Evolutionary conservation across 2,797 vertebrate species (phyloP).

Genomic region (Sitta carolinensis): DNA sequence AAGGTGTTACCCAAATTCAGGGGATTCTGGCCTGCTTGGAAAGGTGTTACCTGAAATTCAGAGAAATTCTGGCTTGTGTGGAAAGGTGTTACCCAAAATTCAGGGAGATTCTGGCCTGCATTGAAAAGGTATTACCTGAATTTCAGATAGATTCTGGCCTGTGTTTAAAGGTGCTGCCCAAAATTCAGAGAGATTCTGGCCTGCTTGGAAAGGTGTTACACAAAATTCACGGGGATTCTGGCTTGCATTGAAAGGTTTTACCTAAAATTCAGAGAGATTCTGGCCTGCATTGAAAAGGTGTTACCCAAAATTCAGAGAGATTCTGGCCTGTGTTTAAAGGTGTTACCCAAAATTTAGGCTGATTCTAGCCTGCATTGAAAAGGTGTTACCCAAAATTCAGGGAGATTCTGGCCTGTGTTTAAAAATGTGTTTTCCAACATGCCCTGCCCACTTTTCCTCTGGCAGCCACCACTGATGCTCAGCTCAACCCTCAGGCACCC

Average conservation of each 20-base stretch:
- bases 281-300: neutral
- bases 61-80: rapidly evolving
- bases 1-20: neutral
- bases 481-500: neutral
- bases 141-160: too few species aligned
- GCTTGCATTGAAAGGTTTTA: neutral
- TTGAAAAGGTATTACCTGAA: rapidly evolving
- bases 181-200: neutral
- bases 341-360: neutral
- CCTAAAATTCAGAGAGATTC: neutral
- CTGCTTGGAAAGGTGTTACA: too few species aligned
- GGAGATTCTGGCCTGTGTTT: neutral
- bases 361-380: neutral
- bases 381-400: neutral
- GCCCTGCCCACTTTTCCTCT: neutral
- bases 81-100: neutral
- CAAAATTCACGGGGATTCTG: neutral
- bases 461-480: neutral
- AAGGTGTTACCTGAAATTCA: neutral
- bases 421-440: neutral
- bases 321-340: neutral
- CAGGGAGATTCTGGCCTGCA: neutral
- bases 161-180: rapidly evolving
- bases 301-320: neutral
- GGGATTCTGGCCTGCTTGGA: rapidly evolving